These are phyloP conservation scores for Heliconius sara DNA, from an alignment of 2,888 invertebrate species.

Conservation along the genomic window DNA sequence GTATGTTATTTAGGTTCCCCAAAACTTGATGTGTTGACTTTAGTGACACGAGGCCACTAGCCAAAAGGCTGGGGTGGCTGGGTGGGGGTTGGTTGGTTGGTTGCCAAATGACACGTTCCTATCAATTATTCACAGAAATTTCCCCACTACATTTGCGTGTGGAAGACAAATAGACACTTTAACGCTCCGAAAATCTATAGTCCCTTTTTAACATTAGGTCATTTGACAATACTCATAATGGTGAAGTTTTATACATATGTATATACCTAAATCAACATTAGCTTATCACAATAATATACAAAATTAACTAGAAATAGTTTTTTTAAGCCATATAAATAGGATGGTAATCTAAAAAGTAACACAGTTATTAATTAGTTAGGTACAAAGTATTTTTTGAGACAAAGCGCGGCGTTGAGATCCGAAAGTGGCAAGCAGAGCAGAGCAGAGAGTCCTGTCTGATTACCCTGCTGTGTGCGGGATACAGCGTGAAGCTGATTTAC, in stretches of 20 bases:
- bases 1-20: slow-evolving; percentile 17
- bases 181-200: slow-evolving; percentile 59
- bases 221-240: background rate
- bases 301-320: background rate
- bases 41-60: slow-evolving; percentile 56
- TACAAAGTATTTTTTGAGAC: no score
- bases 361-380: background rate
- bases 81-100: slow-evolving; percentile 68
- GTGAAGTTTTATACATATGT: background rate
- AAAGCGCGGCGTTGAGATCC: no score
- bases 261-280: background rate
- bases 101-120: slow-evolving; percentile 81
- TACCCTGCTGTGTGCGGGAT: no score
- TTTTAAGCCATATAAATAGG: background rate
- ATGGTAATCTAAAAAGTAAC: background rate
- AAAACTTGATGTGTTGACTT: slow-evolving; percentile 50
- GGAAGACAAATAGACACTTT: slow-evolving; percentile 79
- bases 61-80: slow-evolving; percentile 56
- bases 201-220: background rate
- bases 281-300: background rate
- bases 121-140: slow-evolving; percentile 83
- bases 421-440: no score
- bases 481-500: no score
- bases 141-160: slow-evolving; percentile 82
- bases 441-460: no score